These are phyloP conservation scores for Phytoseiulus persimilis DNA, from an alignment of 2,888 invertebrate genomes.

Conservation along the genomic window DNA sequence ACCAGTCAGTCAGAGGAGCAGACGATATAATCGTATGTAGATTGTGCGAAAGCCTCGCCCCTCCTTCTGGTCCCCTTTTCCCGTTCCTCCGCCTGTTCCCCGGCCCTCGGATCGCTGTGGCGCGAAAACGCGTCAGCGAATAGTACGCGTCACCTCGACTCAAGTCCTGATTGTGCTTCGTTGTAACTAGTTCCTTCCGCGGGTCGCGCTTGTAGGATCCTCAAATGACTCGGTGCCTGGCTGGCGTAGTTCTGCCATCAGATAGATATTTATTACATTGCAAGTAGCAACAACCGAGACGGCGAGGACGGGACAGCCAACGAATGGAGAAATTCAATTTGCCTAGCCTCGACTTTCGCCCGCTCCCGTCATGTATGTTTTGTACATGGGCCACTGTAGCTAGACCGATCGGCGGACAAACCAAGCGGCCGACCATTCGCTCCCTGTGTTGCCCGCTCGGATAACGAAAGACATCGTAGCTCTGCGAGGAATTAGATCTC, in stretches of 20 bases:
- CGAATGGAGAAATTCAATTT: background rate
- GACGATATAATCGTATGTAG: background rate
- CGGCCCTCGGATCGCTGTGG: background rate
- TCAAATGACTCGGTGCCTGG: background rate
- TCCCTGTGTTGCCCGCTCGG: background rate
- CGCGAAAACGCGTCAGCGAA: background rate
- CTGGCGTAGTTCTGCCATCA: background rate
- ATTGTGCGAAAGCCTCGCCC: background rate
- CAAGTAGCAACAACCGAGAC: background rate
- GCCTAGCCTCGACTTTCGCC: background rate
- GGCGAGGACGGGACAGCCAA: background rate
- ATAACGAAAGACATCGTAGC: background rate
- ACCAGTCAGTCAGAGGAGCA: background rate
- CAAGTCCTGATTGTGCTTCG: background rate
- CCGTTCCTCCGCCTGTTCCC: background rate
- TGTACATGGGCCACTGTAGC: background rate
- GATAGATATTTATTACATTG: background rate
- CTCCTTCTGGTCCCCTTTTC: background rate
- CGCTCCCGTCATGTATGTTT: background rate
- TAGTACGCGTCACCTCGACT: background rate
- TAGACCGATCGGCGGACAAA: background rate
- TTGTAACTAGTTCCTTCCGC: background rate
- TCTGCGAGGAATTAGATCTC: background rate
- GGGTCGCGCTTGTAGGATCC: background rate
- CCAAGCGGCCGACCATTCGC: background rate